Percentiles rank a stretch among this genome's conserved stretches.
Evolutionary conservation across 2,888 invertebrate genomes (phyloP).

Genomic region (Drosophila cognata): DNA sequence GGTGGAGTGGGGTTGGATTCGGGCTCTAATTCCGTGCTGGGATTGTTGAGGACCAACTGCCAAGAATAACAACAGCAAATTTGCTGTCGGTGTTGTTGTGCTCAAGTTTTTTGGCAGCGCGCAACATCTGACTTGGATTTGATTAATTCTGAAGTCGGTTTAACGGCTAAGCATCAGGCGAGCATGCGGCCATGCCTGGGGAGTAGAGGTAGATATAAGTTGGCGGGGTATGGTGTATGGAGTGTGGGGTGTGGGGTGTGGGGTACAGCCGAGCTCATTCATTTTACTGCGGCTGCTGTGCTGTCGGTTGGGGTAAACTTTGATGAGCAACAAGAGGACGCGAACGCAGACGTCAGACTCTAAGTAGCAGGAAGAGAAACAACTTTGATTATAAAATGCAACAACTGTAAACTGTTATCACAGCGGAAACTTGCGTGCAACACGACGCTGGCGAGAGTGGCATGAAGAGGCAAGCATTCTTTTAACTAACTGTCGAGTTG

Average conservation of each 20-base stretch:
- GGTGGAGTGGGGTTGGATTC: conserved; percentile 2
- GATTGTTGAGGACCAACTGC: conserved; percentile 47
- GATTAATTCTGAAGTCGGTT: conserved; percentile 79
- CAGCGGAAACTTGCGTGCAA: conserved; percentile 63
- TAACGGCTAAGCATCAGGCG: conserved; percentile 66
- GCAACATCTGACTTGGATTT: conserved; percentile 78
- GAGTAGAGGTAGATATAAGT: background rate
- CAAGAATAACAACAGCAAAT: conserved; percentile 69
- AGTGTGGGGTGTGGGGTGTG: background rate
- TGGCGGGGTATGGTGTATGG: too few species aligned
- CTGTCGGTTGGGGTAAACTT: conserved; percentile 75
- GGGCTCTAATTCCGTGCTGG: conserved; percentile 3
- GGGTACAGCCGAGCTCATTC: conserved; percentile 55
- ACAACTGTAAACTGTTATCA: conserved; percentile 76
- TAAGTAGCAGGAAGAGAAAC: conserved; percentile 72
- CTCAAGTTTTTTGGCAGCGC: conserved; percentile 77
- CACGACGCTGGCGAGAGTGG: background rate
- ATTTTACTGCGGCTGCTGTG: conserved; percentile 67
- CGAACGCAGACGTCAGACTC: conserved; percentile 52
- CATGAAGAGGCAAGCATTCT: background rate
- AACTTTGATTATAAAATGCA: conserved; percentile 79
- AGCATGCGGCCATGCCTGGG: background rate
- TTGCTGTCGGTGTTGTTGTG: conserved; percentile 59
- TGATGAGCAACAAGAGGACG: conserved; percentile 64
- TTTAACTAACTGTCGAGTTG: conserved; percentile 32